Base-by-base conservation (phyloP, 2,113 vertebrate species). In the Fulica atra region DNA sequence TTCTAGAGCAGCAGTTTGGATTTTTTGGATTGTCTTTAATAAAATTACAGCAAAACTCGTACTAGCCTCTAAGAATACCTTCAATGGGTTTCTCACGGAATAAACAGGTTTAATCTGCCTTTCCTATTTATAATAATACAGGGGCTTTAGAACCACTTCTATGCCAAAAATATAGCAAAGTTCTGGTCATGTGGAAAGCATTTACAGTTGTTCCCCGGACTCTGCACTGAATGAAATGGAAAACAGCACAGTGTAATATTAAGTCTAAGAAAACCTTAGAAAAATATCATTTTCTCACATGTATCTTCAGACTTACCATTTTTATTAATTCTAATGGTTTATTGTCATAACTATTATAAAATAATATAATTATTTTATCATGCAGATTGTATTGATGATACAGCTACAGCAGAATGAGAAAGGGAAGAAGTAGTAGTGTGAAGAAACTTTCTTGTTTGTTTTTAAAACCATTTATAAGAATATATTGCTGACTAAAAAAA, bases 71-170 rank as follows among this genome's bases (percentile, higher is more conserved):
- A 73, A 68, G 26, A 79, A 82, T 53, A 69, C 48, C 21, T 86
- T 20, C 25, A 91, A 21, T 54, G 16, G 11, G 19, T 65, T 92
- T 94, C 38, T 56, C 42, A 81, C 12, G 60, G 64, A 81, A 80
- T 66, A 92, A 91, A 93, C 13, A 92, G 48, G 11, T 78, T 86
- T 92, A 81, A 88, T 88, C 82, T 60, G n/a, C 28, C 64, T 60
- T 79, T 90, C 23, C 36, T 93, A 53, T 88, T 81, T 82, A 51
- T 74, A 84, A 53, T 80, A 86, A 82, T 66, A 26, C 23, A 69
- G 1, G 2, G 35, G 23, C 23, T 93, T 90, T 88, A 2, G 16
- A 76, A 66, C 16, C 56, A 69, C 35, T 88, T 76, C 81, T 71
- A 31, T 74, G 18, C 23, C 8, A 68, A 65, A 81, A 92, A 86